phyloP scores from a whole-genome alignment of 2,888 invertebrate species.

The Erebia epiphron region DNA sequence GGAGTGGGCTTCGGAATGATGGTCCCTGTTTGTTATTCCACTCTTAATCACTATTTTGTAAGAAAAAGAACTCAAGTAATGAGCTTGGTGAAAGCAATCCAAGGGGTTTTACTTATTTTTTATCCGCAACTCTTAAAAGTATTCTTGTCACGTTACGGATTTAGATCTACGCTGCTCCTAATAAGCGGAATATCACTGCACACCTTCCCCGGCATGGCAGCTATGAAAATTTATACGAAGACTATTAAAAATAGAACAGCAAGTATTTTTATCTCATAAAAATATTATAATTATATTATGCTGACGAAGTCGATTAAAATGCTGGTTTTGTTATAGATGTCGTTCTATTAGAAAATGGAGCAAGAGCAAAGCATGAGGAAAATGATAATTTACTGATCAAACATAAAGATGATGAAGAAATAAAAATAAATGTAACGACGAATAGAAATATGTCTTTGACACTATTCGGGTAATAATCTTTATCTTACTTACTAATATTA shows the following conservation, averaged over 20 bases:
- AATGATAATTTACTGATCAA: conserved; percentile 53
- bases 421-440: conserved; percentile 21
- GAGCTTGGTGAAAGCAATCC: conserved; percentile 84
- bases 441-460: conserved; percentile 24
- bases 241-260: conserved; percentile 55
- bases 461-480: conserved; percentile 25
- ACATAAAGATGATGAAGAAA: conserved; percentile 30
- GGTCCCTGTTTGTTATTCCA: conserved; percentile 84
- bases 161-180: conserved; percentile 84
- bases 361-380: conserved; percentile 46
- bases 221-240: conserved; percentile 72
- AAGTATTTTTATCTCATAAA: conserved; percentile 62
- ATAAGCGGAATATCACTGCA: conserved; percentile 84
- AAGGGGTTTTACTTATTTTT: conserved; percentile 82
- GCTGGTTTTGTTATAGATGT: conserved; percentile 50
- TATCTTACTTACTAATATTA: too few species aligned
- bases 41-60: conserved; percentile 85
- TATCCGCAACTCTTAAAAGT: conserved; percentile 82
- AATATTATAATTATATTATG: conserved; percentile 30
- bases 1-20: conserved; percentile 86
- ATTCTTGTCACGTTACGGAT: conserved; percentile 81
- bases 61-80: conserved; percentile 84
- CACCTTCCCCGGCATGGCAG: conserved; percentile 81
- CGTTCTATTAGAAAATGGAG: conserved; percentile 45
- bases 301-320: conserved; percentile 10